phyloP scores from a whole-genome alignment of 2,113 vertebrate species.

The Engraulis encrasicolus region DNA sequence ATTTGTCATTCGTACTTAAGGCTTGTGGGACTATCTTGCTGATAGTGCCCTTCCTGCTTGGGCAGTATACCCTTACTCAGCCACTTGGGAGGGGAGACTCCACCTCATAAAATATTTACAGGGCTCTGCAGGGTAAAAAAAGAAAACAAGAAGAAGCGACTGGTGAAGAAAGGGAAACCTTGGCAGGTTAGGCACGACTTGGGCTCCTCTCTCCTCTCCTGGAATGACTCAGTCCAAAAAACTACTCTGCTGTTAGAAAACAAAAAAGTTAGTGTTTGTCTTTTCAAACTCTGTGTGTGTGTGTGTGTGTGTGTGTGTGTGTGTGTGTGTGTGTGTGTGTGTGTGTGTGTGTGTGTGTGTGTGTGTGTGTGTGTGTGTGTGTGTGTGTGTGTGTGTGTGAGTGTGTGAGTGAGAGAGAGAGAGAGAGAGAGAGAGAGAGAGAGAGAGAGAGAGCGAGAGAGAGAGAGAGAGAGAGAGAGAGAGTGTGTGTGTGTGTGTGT shows the following conservation, averaged over 20 bases:
- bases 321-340: too few relatives aligned
- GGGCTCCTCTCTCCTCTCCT: not conserved
- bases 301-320: not conserved
- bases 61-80: slow-evolving; percentile 26
- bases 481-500: not conserved
- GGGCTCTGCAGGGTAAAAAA: not conserved
- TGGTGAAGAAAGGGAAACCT: not conserved
- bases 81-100: not conserved
- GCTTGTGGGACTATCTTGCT: slow-evolving; percentile 42
- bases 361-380: not conserved
- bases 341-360: too few relatives aligned
- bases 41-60: slow-evolving; percentile 20
- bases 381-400: not conserved
- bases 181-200: slow-evolving; percentile 5
- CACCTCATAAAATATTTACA: not conserved
- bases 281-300: not conserved
- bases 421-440: too few relatives aligned
- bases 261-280: slow-evolving; percentile 61
- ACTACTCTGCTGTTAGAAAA: slow-evolving; percentile 13
- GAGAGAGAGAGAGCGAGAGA: too few relatives aligned
- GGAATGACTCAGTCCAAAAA: slow-evolving; percentile 1
- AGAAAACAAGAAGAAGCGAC: not conserved
- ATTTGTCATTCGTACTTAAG: slow-evolving; percentile 67
- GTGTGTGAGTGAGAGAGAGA: too few relatives aligned
- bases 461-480: too few relatives aligned